A percentile compares a stretch with the other conserved stretches of the same genome.
These are phyloP conservation scores for Heteropelma amictum DNA, from an alignment of 2,888 invertebrate genomes.

Conservation along the genomic window DNA sequence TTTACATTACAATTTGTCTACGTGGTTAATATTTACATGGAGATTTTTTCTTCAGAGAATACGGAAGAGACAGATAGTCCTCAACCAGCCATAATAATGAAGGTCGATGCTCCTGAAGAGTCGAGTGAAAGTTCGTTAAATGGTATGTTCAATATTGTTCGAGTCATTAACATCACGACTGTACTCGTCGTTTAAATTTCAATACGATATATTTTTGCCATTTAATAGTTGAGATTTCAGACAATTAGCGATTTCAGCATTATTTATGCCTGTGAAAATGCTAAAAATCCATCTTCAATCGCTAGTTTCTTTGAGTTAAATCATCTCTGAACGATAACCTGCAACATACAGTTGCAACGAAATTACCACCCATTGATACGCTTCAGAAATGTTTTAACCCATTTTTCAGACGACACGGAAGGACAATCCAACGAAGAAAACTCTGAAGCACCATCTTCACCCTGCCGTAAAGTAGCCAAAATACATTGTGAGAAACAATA, in stretches of 20 bases:
- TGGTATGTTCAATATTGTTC: constrained; percentile 60
- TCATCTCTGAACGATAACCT: no score
- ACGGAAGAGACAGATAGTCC: constrained; percentile 67
- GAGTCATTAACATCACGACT: not conserved
- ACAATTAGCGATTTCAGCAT: no score
- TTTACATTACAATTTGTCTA: constrained; percentile 28
- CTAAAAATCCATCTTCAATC: no score
- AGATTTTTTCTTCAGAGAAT: constrained; percentile 61
- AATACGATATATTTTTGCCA: not conserved
- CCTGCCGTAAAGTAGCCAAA: constrained; percentile 58
- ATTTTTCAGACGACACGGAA: constrained; percentile 63
- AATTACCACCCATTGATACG: not conserved
- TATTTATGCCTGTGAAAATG: no score
- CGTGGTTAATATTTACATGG: not conserved
- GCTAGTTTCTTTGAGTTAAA: no score
- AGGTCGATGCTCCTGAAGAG: constrained; percentile 71
- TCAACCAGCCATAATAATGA: constrained; percentile 67
- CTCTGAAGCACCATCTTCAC: constrained; percentile 60
- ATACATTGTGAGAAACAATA: constrained; percentile 58
- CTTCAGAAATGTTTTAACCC: not conserved
- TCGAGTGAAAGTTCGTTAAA: constrained; percentile 67
- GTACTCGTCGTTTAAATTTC: not conserved
- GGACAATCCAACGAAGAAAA: constrained; percentile 61
- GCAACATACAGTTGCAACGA: no score
- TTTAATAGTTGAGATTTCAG: no score